Base-by-base conservation (phyloP, 2,888 invertebrate species). In the Seira sanloemensis region DNA sequence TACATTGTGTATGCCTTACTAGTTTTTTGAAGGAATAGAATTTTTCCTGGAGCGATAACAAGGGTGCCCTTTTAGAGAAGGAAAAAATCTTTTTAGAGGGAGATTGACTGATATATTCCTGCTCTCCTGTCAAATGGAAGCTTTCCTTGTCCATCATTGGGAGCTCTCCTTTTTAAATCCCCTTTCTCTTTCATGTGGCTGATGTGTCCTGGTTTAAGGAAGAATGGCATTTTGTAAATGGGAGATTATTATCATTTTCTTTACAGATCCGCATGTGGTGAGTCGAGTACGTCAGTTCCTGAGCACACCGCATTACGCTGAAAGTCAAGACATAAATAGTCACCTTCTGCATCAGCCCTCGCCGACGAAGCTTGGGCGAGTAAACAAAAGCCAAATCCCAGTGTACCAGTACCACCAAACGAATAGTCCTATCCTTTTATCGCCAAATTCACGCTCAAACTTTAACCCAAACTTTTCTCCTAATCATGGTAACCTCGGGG, bases 241-340 rank as follows among this genome's bases (percentile, higher is more conserved):
- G 21, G n/a, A 23, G 23, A n/a, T n/a, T 21, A 9, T 62, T 62
- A 21, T 62, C 23, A 21, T 62, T 72, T 87, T 90, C 88, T 87
- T 90, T 92, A 75, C 92, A 97, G 97, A 97, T 94, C 96, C 96
- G 89, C 95, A 95, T 91, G 94, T 97, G 91, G 97, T 97, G 92
- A 96, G 95, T 78, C 89, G 90, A 66, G 91, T 91, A 24, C 90
- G 91, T 58, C 90, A 91, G 79, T 91, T 91, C 89, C 89, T 92
- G 81, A 90, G 91, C 7, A 90, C 91, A 21, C 90, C 90, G 78
- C 90, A 86, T 62, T 87, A 87, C 46, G 78, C 80, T 9, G 86
- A 87, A 54, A 78, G 66, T 18, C 87, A 76, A 54, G 86, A 87
- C 21, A 79, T 79, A 12, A 80, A 78, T 75, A 75, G 72, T 78